Evolutionary conservation across 1,140 invertebrate species (phyloP).

Genomic region (Saxidomus purpurata): DNA sequence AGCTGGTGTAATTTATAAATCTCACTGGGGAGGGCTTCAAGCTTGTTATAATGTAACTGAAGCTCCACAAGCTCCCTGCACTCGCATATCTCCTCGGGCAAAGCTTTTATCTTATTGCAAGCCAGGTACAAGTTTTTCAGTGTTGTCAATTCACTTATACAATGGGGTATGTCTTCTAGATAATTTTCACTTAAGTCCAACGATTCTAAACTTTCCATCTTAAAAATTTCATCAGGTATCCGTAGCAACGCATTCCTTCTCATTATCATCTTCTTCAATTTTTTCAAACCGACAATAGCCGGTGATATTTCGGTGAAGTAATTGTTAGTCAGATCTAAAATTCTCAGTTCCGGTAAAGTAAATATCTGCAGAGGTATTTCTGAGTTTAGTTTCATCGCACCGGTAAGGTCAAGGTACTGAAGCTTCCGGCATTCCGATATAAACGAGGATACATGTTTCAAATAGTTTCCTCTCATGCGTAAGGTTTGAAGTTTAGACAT

Average conservation of each 20-base stretch:
- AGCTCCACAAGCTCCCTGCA: slow-evolving; percentile 74
- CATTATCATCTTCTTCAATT: slow-evolving; percentile 79
- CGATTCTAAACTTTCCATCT: slow-evolving; percentile 79
- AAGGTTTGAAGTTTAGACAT: slow-evolving; percentile 77
- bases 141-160: slow-evolving; percentile 75
- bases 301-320: slow-evolving; percentile 82
- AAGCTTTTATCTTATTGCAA: slow-evolving; percentile 76
- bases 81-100: slow-evolving; percentile 80
- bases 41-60: slow-evolving; percentile 75
- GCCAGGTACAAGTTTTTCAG: slow-evolving; percentile 76
- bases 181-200: slow-evolving; percentile 83
- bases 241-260: slow-evolving; percentile 81
- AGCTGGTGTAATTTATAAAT: slow-evolving; percentile 78
- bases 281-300: slow-evolving; percentile 77
- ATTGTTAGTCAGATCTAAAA: slow-evolving; percentile 82
- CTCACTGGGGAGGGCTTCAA: slow-evolving; percentile 76
- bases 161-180: slow-evolving; percentile 77
- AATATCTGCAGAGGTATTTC: slow-evolving; percentile 80
- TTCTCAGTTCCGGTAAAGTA: slow-evolving; percentile 76
- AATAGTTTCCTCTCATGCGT: slow-evolving; percentile 80
- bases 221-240: slow-evolving; percentile 81
- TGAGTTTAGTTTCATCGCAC: slow-evolving; percentile 80
- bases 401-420: slow-evolving; percentile 78
- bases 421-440: slow-evolving; percentile 78
- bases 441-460: slow-evolving; percentile 77